Evolutionary conservation across 1,140 invertebrate genomes (phyloP), one percentile per base, ranked within the genome.

Genomic region (Oryctes rhinoceros): DNA sequence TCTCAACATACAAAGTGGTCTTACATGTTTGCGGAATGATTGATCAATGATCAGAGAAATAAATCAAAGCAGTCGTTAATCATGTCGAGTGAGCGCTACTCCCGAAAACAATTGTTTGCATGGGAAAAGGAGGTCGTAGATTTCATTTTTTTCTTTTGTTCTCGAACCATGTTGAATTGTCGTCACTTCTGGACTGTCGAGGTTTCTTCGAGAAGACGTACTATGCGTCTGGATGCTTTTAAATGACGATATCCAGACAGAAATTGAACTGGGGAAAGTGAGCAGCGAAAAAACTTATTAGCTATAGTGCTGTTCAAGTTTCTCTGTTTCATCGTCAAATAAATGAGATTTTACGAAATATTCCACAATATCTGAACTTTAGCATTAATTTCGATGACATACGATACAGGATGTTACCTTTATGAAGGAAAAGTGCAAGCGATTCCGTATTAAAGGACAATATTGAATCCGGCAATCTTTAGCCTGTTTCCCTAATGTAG

Each of bases 21-120:
- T 75, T 81, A 67, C 78, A 81, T 77, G 80, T 78, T 74, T 78
- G 77, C 62, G 49, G 76, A 81, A 78, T 78, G 81, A 82, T 82
- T 82, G 80, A 82, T 82, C 81, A 82, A 80, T 80, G 76, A 74
- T 71, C 35, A 47, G 79, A 71, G 75, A 82, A 78, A 82, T 82
- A 82, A 82, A 82, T 82, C 81, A 82, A 80, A 62, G 48, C 30
- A 76, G 75, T 82, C 81, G 81, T 82, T 82, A 82, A 82, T 82
- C 81, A 82, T 80, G 76, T 53, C 18, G 65, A 80, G 48, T 18
- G 44, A 76, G 53, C 24, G 47, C 65, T 81, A 37, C 53, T n/a
- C 44, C 65, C 39, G 39, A 65, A 79, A 79, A 79, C 78, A 79
- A 79, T 79, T 44, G 78, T 59, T 79, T 80, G 74, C 78, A 81